These are phyloP conservation scores for Hippocampus barbouri DNA, from an alignment of 2,113 vertebrate genomes.

Conservation along the genomic window DNA sequence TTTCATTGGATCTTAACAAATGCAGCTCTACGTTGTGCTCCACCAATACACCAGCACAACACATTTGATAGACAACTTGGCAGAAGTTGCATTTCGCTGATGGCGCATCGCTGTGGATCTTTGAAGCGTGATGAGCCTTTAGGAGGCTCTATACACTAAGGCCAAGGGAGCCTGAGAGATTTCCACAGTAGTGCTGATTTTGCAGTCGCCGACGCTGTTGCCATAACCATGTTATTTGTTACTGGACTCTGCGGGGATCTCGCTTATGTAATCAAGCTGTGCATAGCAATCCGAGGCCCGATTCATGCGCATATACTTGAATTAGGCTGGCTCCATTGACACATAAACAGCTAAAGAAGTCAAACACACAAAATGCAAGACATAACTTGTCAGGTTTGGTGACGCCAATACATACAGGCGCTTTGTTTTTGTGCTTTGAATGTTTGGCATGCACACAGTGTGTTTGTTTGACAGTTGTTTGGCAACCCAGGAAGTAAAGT, in stretches of 20 bases:
- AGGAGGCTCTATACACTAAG: conserved; percentile 11
- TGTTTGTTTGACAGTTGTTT: background rate
- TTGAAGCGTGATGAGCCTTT: conserved; percentile 12
- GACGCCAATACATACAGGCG: background rate
- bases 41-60: conserved; percentile 8
- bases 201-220: conserved; percentile 18
- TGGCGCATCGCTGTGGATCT: conserved; percentile 3
- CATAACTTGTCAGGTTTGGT: background rate
- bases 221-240: conserved; percentile 34
- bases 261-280: conserved; percentile 31
- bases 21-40: background rate
- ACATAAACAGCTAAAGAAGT: background rate
- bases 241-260: conserved; percentile 25
- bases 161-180: conserved; percentile 25
- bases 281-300: conserved; percentile 19
- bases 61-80: conserved; percentile 5
- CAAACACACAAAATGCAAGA: conserved; percentile 5
- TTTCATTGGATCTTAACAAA: background rate
- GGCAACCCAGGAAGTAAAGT: background rate
- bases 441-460: background rate
- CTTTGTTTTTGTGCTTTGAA: background rate
- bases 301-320: conserved; percentile 7
- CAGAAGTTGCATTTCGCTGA: background rate
- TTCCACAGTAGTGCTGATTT: conserved; percentile 30
- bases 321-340: conserved; percentile 10